Conservation (phyloP, 2,113 vertebrate species). For the Toxostoma redivivum region DNA sequence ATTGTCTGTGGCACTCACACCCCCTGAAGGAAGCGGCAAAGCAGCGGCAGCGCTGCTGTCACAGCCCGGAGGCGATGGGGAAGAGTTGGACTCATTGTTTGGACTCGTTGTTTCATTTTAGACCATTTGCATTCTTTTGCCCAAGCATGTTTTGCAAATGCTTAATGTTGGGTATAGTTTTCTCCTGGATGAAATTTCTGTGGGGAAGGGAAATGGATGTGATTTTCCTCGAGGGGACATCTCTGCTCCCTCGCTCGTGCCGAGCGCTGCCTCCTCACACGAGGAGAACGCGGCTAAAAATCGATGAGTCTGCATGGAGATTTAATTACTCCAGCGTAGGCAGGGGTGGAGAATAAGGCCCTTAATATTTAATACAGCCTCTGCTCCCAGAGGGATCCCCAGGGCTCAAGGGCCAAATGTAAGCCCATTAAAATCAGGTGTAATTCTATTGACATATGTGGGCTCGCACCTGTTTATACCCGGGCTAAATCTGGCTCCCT, state of each 20-base stretch:
- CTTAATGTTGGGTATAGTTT: neutral
- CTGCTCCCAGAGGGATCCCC: constrained; percentile 12
- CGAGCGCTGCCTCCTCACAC: neutral
- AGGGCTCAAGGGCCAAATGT: constrained; percentile 36
- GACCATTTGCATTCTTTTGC: neutral
- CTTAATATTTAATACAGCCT: constrained; percentile 60
- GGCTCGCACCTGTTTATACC: constrained; percentile 15
- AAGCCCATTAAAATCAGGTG: constrained; percentile 44
- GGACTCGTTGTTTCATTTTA: neutral
- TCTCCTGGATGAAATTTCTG: neutral
- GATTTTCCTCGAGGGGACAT: neutral
- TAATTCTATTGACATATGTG: constrained; percentile 35
- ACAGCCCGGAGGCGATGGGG: neutral
- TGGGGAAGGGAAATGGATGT: neutral
- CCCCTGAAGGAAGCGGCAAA: neutral
- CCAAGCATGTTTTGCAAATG: neutral
- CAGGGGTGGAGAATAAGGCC: constrained; percentile 40
- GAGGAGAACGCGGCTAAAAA: neutral
- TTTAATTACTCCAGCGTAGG: constrained; percentile 20
- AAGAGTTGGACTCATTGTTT: neutral
- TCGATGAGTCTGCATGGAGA: constrained; percentile 15
- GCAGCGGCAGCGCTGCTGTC: neutral
- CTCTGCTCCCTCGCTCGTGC: neutral
- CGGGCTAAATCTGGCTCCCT: neutral
- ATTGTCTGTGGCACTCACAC: accelerated